These are phyloP conservation scores for Biston stratarius DNA, from an alignment of 2,888 invertebrate genomes.

Conservation along the genomic window DNA sequence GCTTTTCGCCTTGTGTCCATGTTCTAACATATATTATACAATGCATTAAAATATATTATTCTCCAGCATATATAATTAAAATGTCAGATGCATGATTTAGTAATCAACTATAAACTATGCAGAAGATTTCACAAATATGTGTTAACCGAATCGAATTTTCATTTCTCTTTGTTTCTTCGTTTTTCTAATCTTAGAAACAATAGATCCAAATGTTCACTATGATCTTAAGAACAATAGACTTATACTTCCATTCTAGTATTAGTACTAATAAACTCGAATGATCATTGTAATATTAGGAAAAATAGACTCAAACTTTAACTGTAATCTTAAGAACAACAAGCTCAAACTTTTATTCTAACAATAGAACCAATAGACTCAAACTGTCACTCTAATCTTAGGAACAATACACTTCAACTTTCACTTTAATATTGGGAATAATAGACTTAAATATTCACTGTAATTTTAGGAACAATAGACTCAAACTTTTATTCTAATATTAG, in stretches of 20 bases:
- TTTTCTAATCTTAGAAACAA: not conserved
- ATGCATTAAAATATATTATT: not conserved
- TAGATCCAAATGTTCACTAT: not conserved
- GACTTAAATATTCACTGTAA: not conserved
- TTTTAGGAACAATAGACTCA: not conserved
- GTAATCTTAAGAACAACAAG: not conserved
- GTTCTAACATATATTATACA: not conserved
- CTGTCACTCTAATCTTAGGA: not conserved
- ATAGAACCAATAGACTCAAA: not conserved
- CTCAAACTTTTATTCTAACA: not conserved
- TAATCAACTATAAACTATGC: not conserved
- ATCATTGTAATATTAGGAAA: not conserved
- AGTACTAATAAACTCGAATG: no score
- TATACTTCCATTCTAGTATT: no score
- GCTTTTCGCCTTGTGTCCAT: constrained; percentile 2
- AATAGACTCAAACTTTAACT: not conserved
- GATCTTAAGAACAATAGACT: not conserved
- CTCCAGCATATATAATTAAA: no score
- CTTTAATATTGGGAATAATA: not conserved
- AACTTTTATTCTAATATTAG: not conserved
- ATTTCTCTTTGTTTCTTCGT: not conserved
- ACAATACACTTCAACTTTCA: not conserved
- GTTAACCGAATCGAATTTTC: not conserved
- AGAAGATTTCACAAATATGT: no score
- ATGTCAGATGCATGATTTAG: not conserved